A percentile compares a stretch with the other conserved stretches of the same genome.
Evolutionary conservation across 1,140 invertebrate species (phyloP).

Genomic region (Musca domestica): DNA sequence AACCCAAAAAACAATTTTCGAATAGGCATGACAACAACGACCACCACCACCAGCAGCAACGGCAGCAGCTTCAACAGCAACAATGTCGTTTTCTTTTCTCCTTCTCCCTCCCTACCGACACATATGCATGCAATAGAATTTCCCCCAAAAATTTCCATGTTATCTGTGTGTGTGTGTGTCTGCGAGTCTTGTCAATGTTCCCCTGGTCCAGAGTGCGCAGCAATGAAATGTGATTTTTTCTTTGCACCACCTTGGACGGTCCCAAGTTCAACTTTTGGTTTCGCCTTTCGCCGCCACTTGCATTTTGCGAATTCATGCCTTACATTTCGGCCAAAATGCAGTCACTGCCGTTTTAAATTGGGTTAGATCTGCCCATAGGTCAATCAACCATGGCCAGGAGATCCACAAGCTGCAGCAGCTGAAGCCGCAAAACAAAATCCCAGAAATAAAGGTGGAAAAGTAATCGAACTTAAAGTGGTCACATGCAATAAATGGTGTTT

Average conservation of each 20-base stretch:
- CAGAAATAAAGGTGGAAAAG: too few relatives aligned
- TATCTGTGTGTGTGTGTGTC: not conserved
- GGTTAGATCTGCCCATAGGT: constrained; percentile 18
- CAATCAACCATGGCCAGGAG: not conserved
- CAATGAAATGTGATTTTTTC: not conserved
- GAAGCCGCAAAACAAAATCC: not conserved
- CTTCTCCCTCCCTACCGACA: not conserved
- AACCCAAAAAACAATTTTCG: too few relatives aligned
- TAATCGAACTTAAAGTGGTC: too few relatives aligned
- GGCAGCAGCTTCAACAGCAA: not conserved
- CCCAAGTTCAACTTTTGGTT: not conserved
- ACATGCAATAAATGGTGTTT: too few relatives aligned
- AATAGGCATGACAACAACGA: too few relatives aligned
- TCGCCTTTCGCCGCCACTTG: constrained; percentile 17
- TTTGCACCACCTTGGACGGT: not conserved
- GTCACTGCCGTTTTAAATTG: constrained; percentile 9
- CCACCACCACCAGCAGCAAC: not conserved
- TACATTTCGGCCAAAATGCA: not conserved
- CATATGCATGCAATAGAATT: constrained; percentile 8
- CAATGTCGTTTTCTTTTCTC: not conserved
- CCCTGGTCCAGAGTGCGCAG: not conserved
- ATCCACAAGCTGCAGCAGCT: too few relatives aligned
- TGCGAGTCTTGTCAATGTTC: not conserved
- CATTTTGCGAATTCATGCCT: not conserved
- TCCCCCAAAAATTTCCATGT: not conserved